Evolutionary conservation across 2,797 vertebrate species (phyloP), one percentile per base, ranked within the genome.

Genomic region (Hipposideros larvatus): DNA sequence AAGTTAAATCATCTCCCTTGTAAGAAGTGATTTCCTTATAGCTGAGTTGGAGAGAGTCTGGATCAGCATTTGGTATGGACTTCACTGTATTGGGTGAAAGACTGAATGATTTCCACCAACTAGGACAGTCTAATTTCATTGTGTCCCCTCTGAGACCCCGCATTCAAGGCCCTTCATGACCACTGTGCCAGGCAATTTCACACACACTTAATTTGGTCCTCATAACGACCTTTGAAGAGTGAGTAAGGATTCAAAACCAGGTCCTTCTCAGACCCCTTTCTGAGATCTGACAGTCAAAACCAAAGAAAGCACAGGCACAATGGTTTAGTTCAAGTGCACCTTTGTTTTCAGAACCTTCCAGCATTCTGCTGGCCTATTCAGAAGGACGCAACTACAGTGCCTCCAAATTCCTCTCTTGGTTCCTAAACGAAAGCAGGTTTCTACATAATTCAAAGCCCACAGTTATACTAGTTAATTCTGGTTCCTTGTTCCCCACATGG

Each of bases 341-440:
- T 90, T 77, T 51, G n/a, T 48, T 92, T 92, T 83, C 78, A 86
- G 68, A 86, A 87, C 24, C 31, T 93, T 43, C 26, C 11, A 71
- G 28, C 19, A 61, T n/a, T 92, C 53, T 84, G 14, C 19, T 19
- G 19, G 24, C n/a, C 77, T 86, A 8, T 63, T 71, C 26, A 41
- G 34, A 95, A 93, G 48, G 28, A 66, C 70, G 34, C 34, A 94
- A 79, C 31, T 71, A 65, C 18, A 80, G 24, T 34, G 65, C 59
- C 0, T 59, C 10, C n/a, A 87, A 94, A 87, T 79, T 51, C 37
- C 16, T 77, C 92, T 89, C 34, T 34, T 84, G 43, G 11, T 74
- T 88, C 63, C 78, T 77, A 41, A 95, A 91, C 19, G 22, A 94
- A 96, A 80, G 22, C 21, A 87, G 43, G n/a, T 87, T 93, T 90